Conservation (phyloP, 2,113 vertebrate species). For the Oryzias woworae region DNA sequence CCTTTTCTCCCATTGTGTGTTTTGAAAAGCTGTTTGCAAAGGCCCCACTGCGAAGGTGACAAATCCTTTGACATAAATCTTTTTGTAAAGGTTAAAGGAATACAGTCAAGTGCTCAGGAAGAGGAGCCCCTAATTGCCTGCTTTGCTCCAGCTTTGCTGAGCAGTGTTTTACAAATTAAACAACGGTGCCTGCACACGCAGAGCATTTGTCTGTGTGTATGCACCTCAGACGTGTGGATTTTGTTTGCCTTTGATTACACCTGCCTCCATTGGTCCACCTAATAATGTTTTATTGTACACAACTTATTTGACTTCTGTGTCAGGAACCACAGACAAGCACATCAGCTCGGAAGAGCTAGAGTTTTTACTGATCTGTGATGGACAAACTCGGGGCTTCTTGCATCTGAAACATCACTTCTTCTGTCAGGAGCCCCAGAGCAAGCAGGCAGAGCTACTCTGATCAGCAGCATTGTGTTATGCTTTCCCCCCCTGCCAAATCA, state of each 20-base stretch:
- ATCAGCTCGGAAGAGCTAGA: conserved; percentile 46
- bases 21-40: conserved; percentile 75
- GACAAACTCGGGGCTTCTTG: conserved; percentile 64
- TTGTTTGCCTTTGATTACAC: conserved; percentile 40
- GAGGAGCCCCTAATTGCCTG: conserved; percentile 80
- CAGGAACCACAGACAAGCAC: conserved; percentile 43
- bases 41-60: conserved; percentile 80
- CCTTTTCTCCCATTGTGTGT: conserved; percentile 76
- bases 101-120: conserved; percentile 76
- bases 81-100: conserved; percentile 79
- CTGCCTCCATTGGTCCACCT: conserved; percentile 26
- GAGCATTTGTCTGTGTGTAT: conserved; percentile 40
- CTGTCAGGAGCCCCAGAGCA: conserved; percentile 65
- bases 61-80: conserved; percentile 83
- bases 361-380: conserved; percentile 76
- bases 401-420: conserved; percentile 62
- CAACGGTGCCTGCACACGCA: conserved; percentile 52
- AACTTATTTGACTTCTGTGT: conserved; percentile 41
- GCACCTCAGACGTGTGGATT: background rate
- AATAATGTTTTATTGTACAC: conserved; percentile 32
- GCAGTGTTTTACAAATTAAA: conserved; percentile 80
- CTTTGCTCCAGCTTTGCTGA: conserved; percentile 67
- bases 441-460: conserved; percentile 68
- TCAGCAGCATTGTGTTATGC: conserved; percentile 66
- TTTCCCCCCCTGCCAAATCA: conserved; percentile 48